phyloP scores from a whole-genome alignment of 2,113 vertebrate genomes.

The Gasterosteus aculeatus region DNA sequence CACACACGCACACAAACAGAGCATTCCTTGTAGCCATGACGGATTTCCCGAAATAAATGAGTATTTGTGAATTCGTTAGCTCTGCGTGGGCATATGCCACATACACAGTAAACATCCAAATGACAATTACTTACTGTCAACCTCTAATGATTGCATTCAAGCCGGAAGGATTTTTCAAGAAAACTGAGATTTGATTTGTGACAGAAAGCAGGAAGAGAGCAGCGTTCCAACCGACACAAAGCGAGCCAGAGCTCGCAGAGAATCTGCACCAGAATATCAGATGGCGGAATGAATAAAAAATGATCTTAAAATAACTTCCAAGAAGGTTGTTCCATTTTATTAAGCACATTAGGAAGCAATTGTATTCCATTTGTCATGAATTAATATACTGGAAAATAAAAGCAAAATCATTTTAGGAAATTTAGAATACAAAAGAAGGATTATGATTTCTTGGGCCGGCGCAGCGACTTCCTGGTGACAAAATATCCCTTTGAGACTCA shows the following conservation, averaged over 20 bases:
- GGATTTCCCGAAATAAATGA: background rate
- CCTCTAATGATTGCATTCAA: background rate
- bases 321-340: background rate
- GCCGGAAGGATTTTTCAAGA: background rate
- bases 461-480: background rate
- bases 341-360: background rate
- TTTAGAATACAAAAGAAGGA: background rate
- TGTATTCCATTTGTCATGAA: background rate
- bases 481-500: background rate
- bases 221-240: background rate
- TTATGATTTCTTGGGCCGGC: no score
- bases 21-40: background rate
- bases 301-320: background rate
- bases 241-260: background rate
- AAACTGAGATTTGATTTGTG: constrained; percentile 7
- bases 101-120: constrained; percentile 9
- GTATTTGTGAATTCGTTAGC: background rate
- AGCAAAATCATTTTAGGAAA: background rate
- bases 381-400: background rate
- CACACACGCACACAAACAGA: background rate
- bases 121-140: background rate
- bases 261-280: constrained; percentile 1
- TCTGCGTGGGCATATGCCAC: constrained; percentile 1
- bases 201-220: background rate
- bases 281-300: background rate